Conservation (phyloP, 92 coral and sea anemone species). For the Ricordea florida region DNA sequence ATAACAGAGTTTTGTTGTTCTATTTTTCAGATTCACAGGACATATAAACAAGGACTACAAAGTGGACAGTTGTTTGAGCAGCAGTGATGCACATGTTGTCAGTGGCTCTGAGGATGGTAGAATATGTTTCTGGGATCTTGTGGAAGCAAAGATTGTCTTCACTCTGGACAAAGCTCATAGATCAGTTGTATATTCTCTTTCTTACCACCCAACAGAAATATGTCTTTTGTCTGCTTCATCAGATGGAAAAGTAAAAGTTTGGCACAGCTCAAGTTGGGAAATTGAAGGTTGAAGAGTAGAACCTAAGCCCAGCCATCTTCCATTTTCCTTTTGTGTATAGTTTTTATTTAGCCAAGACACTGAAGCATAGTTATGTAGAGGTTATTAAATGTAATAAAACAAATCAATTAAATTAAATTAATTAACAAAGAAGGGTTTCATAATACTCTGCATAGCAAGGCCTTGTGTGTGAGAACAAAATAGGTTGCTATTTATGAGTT, state of each 20-base stretch:
- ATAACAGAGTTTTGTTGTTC: neutral
- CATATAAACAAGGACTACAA: constrained; percentile 92
- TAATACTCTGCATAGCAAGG: too few species aligned
- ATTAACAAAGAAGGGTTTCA: too few species aligned
- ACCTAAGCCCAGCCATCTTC: too few species aligned
- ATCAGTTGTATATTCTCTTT: constrained; percentile 77
- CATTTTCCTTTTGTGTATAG: too few species aligned
- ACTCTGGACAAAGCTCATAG: constrained; percentile 80
- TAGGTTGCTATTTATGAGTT: too few species aligned
- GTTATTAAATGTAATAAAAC: too few species aligned
- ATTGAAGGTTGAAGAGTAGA: too few species aligned
- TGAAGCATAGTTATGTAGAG: too few species aligned
- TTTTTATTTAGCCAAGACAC: too few species aligned
- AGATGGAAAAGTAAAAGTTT: constrained; percentile 93
- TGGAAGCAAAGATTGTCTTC: constrained; percentile 86
- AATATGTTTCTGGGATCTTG: constrained; percentile 92
- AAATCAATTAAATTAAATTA: too few species aligned
- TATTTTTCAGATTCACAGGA: constrained; percentile 80
- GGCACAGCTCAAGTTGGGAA: constrained; percentile 77
- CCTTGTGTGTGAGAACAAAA: too few species aligned
- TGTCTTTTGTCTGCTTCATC: constrained; percentile 90
- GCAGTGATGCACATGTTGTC: constrained; percentile 85
- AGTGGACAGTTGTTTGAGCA: constrained; percentile 89
- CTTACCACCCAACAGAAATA: constrained; percentile 84
- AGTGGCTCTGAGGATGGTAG: constrained; percentile 97